Percentiles rank a stretch among this genome's conserved stretches.
phyloP scores from a whole-genome alignment of 2,888 invertebrate species.

The Beris morrisii region DNA sequence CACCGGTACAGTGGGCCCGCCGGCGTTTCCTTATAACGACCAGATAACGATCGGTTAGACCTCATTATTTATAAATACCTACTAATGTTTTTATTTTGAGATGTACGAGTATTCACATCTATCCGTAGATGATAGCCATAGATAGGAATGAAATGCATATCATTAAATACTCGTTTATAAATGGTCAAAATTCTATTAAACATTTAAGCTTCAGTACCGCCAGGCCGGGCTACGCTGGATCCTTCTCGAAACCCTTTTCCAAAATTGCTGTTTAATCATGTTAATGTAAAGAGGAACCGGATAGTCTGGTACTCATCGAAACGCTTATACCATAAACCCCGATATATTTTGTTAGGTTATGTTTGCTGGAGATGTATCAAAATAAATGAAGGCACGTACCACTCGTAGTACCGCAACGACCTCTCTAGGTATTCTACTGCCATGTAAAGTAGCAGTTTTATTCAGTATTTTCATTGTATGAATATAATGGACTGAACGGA shows the following conservation, averaged over 20 bases:
- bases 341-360: constrained; percentile 12
- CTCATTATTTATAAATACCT: constrained; percentile 16
- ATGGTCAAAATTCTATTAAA: constrained; percentile 30
- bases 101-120: neutral
- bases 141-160: constrained; percentile 25
- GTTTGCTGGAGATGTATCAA: constrained; percentile 15
- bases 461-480: constrained; percentile 24
- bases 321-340: constrained; percentile 9
- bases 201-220: constrained; percentile 1
- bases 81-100: neutral
- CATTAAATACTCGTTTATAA: constrained; percentile 30
- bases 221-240: neutral
- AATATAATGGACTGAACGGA: constrained; percentile 9
- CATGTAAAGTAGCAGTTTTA: constrained; percentile 8
- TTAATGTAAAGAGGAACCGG: constrained; percentile 28
- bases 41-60: constrained; percentile 18
- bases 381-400: constrained; percentile 30
- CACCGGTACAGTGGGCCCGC: neutral
- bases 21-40: neutral
- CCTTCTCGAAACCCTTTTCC: constrained; percentile 27
- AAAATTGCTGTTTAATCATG: constrained; percentile 33
- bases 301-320: constrained; percentile 26
- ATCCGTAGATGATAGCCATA: neutral
- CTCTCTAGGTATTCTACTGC: constrained; percentile 11
- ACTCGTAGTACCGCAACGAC: constrained; percentile 2